Evolutionary conservation across 2,888 invertebrate genomes (phyloP).

Genomic region (Acronicta leporina): DNA sequence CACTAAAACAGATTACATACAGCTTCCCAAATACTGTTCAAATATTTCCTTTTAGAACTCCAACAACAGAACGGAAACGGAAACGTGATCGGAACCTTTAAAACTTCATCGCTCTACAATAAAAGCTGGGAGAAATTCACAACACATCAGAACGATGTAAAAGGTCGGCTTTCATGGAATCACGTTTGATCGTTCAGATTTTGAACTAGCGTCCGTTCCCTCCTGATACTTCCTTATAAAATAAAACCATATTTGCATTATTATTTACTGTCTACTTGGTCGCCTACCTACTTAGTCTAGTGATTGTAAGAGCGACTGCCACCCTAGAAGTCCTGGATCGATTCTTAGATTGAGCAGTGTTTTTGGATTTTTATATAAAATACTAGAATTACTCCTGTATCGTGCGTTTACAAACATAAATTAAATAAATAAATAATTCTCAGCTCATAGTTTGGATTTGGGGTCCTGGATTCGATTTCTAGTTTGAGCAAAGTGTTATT

Average conservation of each 20-base stretch:
- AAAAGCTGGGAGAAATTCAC: slow-evolving; percentile 21
- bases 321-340: too few species aligned
- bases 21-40: background rate
- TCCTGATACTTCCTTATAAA: slow-evolving; percentile 4
- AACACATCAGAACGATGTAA: slow-evolving; percentile 15
- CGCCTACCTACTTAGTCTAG: too few species aligned
- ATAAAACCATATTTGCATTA: slow-evolving; percentile 4
- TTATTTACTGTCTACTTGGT: too few species aligned
- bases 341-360: too few species aligned
- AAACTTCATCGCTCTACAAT: slow-evolving; percentile 22
- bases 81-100: slow-evolving; percentile 28
- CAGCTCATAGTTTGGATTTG: too few species aligned
- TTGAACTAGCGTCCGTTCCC: background rate
- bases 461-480: too few species aligned
- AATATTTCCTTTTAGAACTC: slow-evolving; percentile 14
- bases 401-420: too few species aligned
- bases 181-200: slow-evolving; percentile 19
- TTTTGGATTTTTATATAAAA: too few species aligned
- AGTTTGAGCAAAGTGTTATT: too few species aligned
- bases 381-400: too few species aligned
- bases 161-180: slow-evolving; percentile 12
- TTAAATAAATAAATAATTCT: too few species aligned
- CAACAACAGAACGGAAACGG: slow-evolving; percentile 20
- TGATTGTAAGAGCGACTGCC: too few species aligned
- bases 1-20: background rate